A percentile compares a stretch with the other conserved stretches of the same genome.
Conservation (phyloP, 2,888 invertebrate species). For the Theretra japonica region DNA sequence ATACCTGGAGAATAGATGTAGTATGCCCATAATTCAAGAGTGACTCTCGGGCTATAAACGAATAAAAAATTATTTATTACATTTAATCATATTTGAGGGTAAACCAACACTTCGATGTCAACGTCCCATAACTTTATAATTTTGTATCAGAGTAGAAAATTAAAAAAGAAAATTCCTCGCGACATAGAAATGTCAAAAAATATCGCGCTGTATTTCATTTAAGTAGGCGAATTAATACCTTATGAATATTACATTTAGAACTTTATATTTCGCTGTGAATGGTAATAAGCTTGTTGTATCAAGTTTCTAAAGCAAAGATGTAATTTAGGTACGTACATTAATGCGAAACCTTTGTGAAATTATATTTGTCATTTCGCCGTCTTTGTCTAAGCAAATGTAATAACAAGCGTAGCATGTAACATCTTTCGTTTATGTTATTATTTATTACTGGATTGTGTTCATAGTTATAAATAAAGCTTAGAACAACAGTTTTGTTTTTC, state of each 20-base stretch:
- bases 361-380: constrained; percentile 2
- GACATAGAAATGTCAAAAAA: no score
- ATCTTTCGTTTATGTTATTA: neutral
- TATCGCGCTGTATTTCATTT: constrained; percentile 33
- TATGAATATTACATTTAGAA: constrained; percentile 8
- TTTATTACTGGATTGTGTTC: neutral
- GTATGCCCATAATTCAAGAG: no score
- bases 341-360: constrained; percentile 3
- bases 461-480: no score
- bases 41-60: no score
- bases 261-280: constrained; percentile 28
- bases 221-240: constrained; percentile 30
- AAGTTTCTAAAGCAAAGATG: constrained; percentile 1
- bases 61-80: no score
- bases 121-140: no score
- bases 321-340: neutral
- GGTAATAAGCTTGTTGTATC: constrained; percentile 5
- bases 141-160: no score
- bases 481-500: no score
- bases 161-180: no score
- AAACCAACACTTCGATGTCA: no score
- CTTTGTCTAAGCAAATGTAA: neutral
- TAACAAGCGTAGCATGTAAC: neutral
- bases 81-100: no score
- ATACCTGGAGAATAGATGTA: no score